Evolutionary conservation across 2,888 invertebrate genomes (phyloP), one percentile per base, ranked within the genome.

Genomic region (Melieria picta): DNA sequence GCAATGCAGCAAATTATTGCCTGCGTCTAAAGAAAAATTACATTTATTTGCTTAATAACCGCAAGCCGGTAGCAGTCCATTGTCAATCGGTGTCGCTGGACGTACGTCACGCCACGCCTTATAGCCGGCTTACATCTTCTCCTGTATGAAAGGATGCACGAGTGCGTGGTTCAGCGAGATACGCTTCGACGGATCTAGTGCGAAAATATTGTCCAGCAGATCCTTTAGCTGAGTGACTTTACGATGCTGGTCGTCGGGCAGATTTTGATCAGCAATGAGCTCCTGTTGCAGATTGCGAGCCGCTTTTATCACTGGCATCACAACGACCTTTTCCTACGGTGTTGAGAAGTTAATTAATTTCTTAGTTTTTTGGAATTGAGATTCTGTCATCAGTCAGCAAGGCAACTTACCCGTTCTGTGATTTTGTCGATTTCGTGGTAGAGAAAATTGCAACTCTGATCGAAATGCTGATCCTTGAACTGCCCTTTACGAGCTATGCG

Each of bases 341-440:
- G 64, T 69, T 65, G 60, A 55, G 58, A 42, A 66, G 13, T 11
- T 13, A 56, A 52, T 52, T 52, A 5, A 7, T 52, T 11, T 5
- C 1, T 52, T 52, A 0, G 50, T 52, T 30, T 30, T 30, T 30
- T 30, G 2, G 16, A 30, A 30, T 30, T 30, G 30, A 30, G 30
- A 30, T 30, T 30, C 1, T 30, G 30, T 4, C 42, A 43, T 11
- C 50, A 50, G 13, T 43, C 16, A 46, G 43, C n/a, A 13, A 42
- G 6, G 1, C 16, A 7, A 46, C 42, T 92, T 88, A 99, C 99
- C 91, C 97, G 90, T 87, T 99, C 97, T 0, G 99, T 99, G 76
- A 99, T 94, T 89, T 94, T 97, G 87, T 99, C 99, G 78, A 98
- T 92, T 88, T 99, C 99, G 83, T 96, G 96, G 86, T 97, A 99